phyloP scores from a whole-genome alignment of 1,140 invertebrate species.

The Drosophila leontia region DNA sequence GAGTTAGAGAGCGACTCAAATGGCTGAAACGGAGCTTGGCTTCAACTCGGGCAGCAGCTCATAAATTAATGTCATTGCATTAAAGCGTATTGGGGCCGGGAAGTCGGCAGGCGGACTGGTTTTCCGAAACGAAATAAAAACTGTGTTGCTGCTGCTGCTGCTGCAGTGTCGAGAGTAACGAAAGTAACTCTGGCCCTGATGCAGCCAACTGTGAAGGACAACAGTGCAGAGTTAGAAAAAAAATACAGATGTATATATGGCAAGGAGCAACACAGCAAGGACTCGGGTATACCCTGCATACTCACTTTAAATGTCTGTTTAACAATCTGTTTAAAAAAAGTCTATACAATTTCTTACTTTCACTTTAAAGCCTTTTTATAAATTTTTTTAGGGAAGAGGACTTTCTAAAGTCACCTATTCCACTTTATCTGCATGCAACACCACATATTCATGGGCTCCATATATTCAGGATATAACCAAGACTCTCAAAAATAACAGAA shows the following conservation, averaged over 20 bases:
- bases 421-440: background rate
- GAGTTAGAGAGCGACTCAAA: constrained; percentile 36
- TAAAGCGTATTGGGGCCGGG: constrained; percentile 53
- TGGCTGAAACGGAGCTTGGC: constrained; percentile 30
- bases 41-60: constrained; percentile 35
- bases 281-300: background rate
- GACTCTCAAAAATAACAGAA: background rate
- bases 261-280: background rate
- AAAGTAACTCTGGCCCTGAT: constrained; percentile 46
- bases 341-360: background rate
- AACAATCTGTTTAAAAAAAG: no score
- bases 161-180: constrained; percentile 53
- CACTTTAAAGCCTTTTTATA: background rate
- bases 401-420: background rate
- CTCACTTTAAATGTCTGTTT: background rate
- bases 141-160: constrained; percentile 13
- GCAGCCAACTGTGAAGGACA: constrained; percentile 63
- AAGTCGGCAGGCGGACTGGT: constrained; percentile 6
- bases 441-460: background rate
- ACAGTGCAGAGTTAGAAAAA: constrained; percentile 10
- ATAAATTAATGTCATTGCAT: constrained; percentile 76
- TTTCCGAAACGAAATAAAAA: constrained; percentile 13
- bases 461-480: background rate
- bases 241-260: background rate
- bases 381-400: background rate